Evolutionary conservation across 2,888 invertebrate genomes (phyloP).

Genomic region (Acrocera orbiculus): DNA sequence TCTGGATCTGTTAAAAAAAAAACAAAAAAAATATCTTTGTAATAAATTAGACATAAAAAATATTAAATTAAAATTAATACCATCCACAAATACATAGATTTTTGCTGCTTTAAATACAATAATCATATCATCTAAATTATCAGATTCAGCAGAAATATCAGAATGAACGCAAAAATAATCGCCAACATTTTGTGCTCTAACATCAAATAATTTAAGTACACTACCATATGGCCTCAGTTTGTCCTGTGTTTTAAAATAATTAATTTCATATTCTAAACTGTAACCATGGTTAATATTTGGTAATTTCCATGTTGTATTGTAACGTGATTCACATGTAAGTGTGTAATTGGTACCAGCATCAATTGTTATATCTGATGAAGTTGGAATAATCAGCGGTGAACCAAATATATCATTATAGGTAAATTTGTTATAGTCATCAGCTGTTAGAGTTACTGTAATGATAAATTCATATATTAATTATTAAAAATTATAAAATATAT

Average conservation of each 20-base stretch:
- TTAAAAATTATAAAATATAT: neutral
- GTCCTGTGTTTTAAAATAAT: too few species aligned
- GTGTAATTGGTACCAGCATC: slow-evolving; percentile 24
- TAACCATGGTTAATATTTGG: slow-evolving; percentile 2
- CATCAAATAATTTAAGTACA: slow-evolving; percentile 32
- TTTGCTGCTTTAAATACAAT: slow-evolving; percentile 25
- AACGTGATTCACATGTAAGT: slow-evolving; percentile 31
- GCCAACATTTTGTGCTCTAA: slow-evolving; percentile 34
- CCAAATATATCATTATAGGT: slow-evolving; percentile 13
- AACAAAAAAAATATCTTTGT: neutral
- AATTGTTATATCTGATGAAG: slow-evolving; percentile 22
- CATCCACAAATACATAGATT: slow-evolving; percentile 38
- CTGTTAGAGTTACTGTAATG: slow-evolving; percentile 8
- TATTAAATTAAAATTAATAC: slow-evolving; percentile 19
- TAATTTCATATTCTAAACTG: neutral
- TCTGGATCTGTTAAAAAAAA: slow-evolving; percentile 31
- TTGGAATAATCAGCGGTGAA: slow-evolving; percentile 26
- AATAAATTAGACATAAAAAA: neutral
- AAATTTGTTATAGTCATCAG: slow-evolving; percentile 16
- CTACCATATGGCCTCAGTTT: slow-evolving; percentile 27
- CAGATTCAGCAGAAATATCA: slow-evolving; percentile 3
- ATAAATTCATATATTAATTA: neutral
- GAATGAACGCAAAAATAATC: slow-evolving; percentile 36
- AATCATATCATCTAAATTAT: slow-evolving; percentile 23
- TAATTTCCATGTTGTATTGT: slow-evolving; percentile 29